Evolutionary conservation across 2,797 vertebrate genomes (phyloP).

Genomic region (Acanthurus lineatus): DNA sequence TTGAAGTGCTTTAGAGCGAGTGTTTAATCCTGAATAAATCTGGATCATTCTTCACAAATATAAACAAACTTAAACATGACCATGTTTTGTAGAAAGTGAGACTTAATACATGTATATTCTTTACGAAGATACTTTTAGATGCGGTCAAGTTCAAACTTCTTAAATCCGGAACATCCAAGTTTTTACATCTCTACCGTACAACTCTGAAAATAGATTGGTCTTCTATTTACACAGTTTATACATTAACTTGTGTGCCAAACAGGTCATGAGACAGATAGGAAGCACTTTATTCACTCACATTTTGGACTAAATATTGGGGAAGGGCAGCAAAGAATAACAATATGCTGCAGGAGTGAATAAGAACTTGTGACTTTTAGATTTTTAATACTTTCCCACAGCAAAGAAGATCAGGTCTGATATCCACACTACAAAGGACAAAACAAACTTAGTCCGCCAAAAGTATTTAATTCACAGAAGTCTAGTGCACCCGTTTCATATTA

Average conservation of each 20-base stretch:
- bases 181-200: no score
- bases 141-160: neutral
- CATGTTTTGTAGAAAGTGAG: no score
- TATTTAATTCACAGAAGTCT: no score
- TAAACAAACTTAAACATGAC: neutral
- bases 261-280: neutral
- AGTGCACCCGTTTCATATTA: no score
- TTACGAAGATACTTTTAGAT: neutral
- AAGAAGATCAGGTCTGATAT: neutral
- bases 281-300: neutral
- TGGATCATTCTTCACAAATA: neutral
- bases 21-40: neutral
- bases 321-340: neutral
- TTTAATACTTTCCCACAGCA: neutral
- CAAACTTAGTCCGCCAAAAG: no score
- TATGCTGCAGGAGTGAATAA: neutral
- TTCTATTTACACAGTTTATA: neutral
- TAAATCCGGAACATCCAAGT: neutral
- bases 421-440: no score
- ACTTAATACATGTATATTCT: neutral
- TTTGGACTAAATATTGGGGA: neutral
- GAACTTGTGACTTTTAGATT: neutral
- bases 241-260: neutral
- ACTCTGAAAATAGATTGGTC: no score
- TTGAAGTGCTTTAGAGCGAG: no score